Base-by-base conservation (phyloP, 2,113 vertebrate species). In the Numida meleagris region DNA sequence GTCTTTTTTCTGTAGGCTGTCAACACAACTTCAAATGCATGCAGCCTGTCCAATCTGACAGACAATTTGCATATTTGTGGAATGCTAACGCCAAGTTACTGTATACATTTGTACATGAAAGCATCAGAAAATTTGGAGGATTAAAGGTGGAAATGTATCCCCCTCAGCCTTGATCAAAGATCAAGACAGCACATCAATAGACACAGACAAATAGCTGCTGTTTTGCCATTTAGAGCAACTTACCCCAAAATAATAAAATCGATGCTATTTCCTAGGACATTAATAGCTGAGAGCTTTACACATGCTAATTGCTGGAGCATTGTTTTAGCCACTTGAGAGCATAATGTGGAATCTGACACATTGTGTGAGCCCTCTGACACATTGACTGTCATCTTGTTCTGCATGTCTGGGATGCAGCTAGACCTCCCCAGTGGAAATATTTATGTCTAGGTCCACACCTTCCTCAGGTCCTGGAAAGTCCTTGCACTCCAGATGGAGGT, bases 11-110 rank as follows among this genome's bases (percentile, higher is more conserved):
- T 96, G 95, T 96, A 96, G 89, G 96, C 97, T 97, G 96, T 97
- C 97, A 96, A 90, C 96, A 96, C 94, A 97, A 94, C 97, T 97
- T 96, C 91, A 96, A 97, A 96, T 95, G 93, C 95, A 97, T 95
- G 96, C 96, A 96, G 93, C 92, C 95, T 87, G 96, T 95, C 97
- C 94, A 92, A 96, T 96, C 95, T 97, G 98, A 98, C 97, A 98
- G 97, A 96, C 97, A 97, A 97, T 97, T 97, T 97, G 97, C 97
- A 98, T 98, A 97, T 97, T 97, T 97, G 97, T 96, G 90, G 97
- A 98, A 98, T 97, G 97, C 94, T 96, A 97, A 97, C 96, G 98
- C 97, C 96, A 97, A 97, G 95, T 96, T 96, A 96, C 95, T 96
- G 95, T 96, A 97, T 95, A 95, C 94, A 97, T 96, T 97, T 96